A percentile compares a stretch with the other conserved stretches of the same genome.
Conservation (phyloP, 2,888 invertebrate species). For the Heliconius ismenius region DNA sequence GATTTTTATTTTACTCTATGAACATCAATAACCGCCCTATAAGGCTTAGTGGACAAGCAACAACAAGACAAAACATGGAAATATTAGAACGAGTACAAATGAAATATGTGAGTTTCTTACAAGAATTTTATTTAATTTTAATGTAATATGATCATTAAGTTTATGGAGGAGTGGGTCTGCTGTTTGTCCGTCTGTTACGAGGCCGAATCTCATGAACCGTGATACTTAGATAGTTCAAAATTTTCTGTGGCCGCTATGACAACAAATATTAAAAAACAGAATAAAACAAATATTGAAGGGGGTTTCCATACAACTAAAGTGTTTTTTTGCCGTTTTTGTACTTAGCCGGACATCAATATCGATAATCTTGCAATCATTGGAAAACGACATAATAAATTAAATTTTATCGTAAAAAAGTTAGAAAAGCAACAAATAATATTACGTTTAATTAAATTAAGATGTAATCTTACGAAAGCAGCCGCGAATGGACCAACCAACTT, state of each 20-base stretch:
- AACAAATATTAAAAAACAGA: too few relatives aligned
- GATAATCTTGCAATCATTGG: background rate
- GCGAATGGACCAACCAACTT: background rate
- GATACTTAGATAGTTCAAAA: too few relatives aligned
- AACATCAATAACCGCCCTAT: slow-evolving; percentile 40
- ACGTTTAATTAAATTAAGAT: background rate
- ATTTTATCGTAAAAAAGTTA: background rate
- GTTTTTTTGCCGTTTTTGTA: too few relatives aligned
- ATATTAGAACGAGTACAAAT: slow-evolving; percentile 39
- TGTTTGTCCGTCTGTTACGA: background rate
- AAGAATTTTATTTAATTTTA: background rate
- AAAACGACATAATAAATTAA: background rate
- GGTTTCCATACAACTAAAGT: too few relatives aligned
- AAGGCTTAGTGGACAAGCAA: slow-evolving; percentile 33
- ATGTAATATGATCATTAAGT: background rate
- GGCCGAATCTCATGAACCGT: too few relatives aligned
- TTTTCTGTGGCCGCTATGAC: background rate
- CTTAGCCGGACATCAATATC: background rate
- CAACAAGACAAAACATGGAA: slow-evolving; percentile 35
- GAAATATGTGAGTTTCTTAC: background rate
- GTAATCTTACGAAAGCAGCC: background rate
- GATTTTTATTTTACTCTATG: slow-evolving; percentile 42
- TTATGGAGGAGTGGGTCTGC: background rate
- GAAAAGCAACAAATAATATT: background rate
- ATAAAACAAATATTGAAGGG: too few relatives aligned